Conservation (phyloP, 2,888 invertebrate species). For the Leptinotarsa haldemani region DNA sequence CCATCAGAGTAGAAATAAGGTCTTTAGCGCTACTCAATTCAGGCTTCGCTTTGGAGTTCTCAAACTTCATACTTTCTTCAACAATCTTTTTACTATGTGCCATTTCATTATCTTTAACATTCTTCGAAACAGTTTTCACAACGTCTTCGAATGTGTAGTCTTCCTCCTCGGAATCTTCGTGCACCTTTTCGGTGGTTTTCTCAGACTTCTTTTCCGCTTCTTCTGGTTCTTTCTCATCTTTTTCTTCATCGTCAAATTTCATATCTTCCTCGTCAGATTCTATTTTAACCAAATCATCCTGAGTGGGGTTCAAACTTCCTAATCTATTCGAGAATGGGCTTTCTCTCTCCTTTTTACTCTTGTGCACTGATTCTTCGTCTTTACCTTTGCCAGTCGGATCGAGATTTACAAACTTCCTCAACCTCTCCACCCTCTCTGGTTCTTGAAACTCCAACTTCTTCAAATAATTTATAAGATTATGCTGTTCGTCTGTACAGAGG, state of each 20-base stretch:
- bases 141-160: constrained; percentile 89
- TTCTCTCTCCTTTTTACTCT: constrained; percentile 35
- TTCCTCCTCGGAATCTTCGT: constrained; percentile 76
- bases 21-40: constrained; percentile 71
- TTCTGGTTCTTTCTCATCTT: constrained; percentile 39
- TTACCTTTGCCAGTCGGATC: constrained; percentile 54
- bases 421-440: constrained; percentile 80
- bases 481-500: constrained; percentile 83
- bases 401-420: constrained; percentile 81
- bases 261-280: constrained; percentile 45
- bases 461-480: constrained; percentile 82
- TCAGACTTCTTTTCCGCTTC: constrained; percentile 49
- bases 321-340: constrained; percentile 68
- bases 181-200: constrained; percentile 58
- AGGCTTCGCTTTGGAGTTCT: constrained; percentile 47
- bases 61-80: constrained; percentile 55
- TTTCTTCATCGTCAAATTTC: constrained; percentile 41
- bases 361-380: constrained; percentile 53
- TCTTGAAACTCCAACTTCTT: constrained; percentile 84
- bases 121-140: constrained; percentile 80
- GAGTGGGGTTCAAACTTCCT: constrained; percentile 62
- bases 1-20: constrained; percentile 75
- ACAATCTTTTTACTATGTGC: constrained; percentile 61
- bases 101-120: constrained; percentile 75
- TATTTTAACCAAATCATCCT: constrained; percentile 49